phyloP scores from a whole-genome alignment of 1,140 invertebrate species.

The Musca domestica region DNA sequence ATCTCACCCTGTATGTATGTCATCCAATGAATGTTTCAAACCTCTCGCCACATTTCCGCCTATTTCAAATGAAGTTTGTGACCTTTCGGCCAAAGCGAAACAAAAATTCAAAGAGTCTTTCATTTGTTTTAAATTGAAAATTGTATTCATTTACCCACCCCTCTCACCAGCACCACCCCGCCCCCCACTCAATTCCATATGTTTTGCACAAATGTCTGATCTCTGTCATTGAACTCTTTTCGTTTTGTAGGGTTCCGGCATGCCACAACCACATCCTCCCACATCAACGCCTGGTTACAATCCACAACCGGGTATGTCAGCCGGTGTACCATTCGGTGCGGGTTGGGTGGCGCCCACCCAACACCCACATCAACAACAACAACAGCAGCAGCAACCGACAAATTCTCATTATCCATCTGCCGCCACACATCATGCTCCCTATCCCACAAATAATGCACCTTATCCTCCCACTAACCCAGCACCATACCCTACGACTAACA shows the following conservation, averaged over 20 bases:
- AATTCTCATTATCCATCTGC: constrained; percentile 25
- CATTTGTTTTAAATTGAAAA: too few relatives aligned
- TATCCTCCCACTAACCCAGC: constrained; percentile 28
- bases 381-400: constrained; percentile 11
- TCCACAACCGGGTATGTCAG: constrained; percentile 32
- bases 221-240: neutral
- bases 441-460: constrained; percentile 27
- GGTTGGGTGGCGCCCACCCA: constrained; percentile 46
- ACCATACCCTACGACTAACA: constrained; percentile 27
- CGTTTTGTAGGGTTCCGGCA: constrained; percentile 51
- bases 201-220: too few relatives aligned
- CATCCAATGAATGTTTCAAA: too few relatives aligned
- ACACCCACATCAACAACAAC: constrained; percentile 29
- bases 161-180: too few relatives aligned
- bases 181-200: too few relatives aligned
- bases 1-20: too few relatives aligned
- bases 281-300: constrained; percentile 29
- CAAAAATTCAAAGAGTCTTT: too few relatives aligned
- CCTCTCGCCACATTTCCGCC: too few relatives aligned
- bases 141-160: too few relatives aligned
- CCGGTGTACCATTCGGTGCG: constrained; percentile 41
- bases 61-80: too few relatives aligned
- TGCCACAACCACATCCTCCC: constrained; percentile 37
- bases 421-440: constrained; percentile 21
- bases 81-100: too few relatives aligned